Conservation (phyloP, 2,888 invertebrate species). For the Stictocephala bisonia region DNA sequence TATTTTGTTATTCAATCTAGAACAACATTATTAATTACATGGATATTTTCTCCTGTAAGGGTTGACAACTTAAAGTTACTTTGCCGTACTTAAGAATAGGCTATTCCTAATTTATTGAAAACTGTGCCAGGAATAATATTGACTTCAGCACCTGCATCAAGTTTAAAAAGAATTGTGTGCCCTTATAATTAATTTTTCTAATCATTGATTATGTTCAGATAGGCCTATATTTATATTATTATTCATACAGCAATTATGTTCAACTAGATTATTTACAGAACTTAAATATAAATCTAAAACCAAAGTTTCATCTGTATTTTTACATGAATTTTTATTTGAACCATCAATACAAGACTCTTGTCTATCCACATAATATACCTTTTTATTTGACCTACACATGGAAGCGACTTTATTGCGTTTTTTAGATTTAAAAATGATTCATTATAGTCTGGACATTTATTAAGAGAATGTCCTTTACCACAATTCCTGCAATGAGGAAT, state of each 20-base stretch:
- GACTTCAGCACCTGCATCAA: constrained; percentile 21
- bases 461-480: constrained; percentile 27
- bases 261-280: too few relatives aligned
- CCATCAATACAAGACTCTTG: too few relatives aligned
- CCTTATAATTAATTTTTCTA: constrained; percentile 7
- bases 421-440: neutral
- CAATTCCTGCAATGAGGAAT: constrained; percentile 20
- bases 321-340: too few relatives aligned
- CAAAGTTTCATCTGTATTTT: too few relatives aligned
- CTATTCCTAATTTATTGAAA: constrained; percentile 22
- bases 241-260: too few relatives aligned
- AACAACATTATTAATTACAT: constrained; percentile 1
- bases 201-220: constrained; percentile 3
- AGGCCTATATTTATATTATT: neutral
- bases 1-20: constrained; percentile 25
- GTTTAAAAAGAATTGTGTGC: constrained; percentile 10
- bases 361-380: neutral
- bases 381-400: neutral
- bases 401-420: constrained; percentile 1
- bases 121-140: neutral
- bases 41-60: constrained; percentile 7
- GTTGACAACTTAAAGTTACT: neutral
- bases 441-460: constrained; percentile 23
- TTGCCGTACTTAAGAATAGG: neutral
- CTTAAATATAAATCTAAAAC: too few relatives aligned